Evolutionary conservation across 2,888 invertebrate genomes (phyloP), one percentile per base, ranked within the genome.

Genomic region (Eubasilissa splendida): DNA sequence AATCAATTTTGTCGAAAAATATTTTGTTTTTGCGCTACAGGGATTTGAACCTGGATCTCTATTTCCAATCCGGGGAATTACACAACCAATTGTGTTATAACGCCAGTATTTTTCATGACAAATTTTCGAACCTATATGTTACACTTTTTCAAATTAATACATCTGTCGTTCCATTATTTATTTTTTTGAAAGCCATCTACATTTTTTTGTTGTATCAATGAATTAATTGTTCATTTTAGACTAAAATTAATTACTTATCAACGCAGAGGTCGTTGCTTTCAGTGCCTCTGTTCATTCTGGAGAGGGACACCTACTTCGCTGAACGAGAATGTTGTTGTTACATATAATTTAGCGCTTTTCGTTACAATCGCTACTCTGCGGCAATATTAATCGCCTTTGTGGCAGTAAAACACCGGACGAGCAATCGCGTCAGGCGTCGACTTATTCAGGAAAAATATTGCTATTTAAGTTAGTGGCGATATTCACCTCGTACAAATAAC

Each of bases 221-320:
- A 59, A 3, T 14, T 14, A 22, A n/a, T 60, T 22, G 10, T 22
- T 10, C 7, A 31, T 31, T 4, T 31, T 11, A 10, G 11, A 5
- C 5, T 11, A 63, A 63, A 4, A 10, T 12, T 2, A 12, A n/a
- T 33, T 33, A 12, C 31, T 4, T n/a, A 31, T 33, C 63, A 33
- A 12, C 63, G 63, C 63, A 63, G 63, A 33, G 63, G 11, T 33
- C 63, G 33, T 63, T 63, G 7, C 10, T 11, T 31, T 31, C 33
- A 22, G 33, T 63, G 63, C 33, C 33, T 63, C 42, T 4, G 42
- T 63, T 33, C 12, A 33, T 33, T 33, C 63, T 63, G 63, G 33
- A 63, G 31, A 33, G 63, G 12, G 63, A 63, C 63, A 63, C 63
- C 63, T 63, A 63, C 63, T 33, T 31, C 12, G 33, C 63, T n/a